Base-by-base conservation (phyloP, 2,888 invertebrate species). In the Drosophila stalkeri region DNA sequence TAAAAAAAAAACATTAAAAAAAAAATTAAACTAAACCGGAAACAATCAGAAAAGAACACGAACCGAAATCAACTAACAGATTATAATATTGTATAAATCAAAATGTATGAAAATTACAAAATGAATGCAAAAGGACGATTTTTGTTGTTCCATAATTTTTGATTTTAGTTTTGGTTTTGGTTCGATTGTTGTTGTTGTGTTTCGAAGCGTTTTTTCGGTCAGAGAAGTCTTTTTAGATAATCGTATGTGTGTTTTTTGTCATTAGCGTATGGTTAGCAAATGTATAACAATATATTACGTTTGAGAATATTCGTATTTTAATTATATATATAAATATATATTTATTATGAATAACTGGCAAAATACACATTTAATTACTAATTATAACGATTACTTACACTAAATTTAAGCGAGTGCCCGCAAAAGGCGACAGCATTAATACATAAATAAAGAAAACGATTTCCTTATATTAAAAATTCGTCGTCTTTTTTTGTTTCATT, bases 361-460 rank as follows among this genome's bases (percentile, higher is more conserved):
- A 55, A 60, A 64, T 59, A 69, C 47, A 68, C 68, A 72, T 73
- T 75, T 69, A 77, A 81, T 81, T 78, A 76, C 35, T 83, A 73
- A 75, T 78, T 80, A 76, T 82, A 82, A 80, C 70, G 82, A 82
- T 82, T 86, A 76, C 75, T 79, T 82, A 70, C 64, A 74, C 56
- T 86, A 83, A 64, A 55, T 46, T 39, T 78, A 86, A 81, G 81
- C 66, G 75, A 71, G 39, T 51, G 70, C 78, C 75, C 54, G 27
- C 49, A 1, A 27, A 44, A 51, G 62, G 62, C 56, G 39, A 46
- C 75, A 70, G 64, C 85, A 79, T 39, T 39, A 55, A 73, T 52
- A 67, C 68, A 69, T 81, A 79, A 86, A 84, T 86, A 84, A 84
- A 78, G 78, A 80, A 81, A 83, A 77, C 74, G 80, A 86, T 86